Percentiles rank a stretch among this genome's conserved stretches.
These are phyloP conservation scores for Parazoanthus darwini DNA, from an alignment of 92 coral and sea anemone species.

Conservation along the genomic window DNA sequence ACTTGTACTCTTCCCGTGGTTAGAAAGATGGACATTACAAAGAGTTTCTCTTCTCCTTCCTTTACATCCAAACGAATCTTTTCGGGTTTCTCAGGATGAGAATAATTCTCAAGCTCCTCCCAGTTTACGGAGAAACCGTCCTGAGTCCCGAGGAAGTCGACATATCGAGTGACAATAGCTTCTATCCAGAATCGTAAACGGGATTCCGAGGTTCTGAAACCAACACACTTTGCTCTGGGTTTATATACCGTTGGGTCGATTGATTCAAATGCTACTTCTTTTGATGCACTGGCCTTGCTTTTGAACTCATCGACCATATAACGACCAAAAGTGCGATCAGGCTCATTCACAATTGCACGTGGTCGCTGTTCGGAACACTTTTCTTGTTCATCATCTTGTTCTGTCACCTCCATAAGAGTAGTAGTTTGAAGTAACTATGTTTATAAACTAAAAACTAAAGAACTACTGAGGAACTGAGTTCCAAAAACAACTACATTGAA, in stretches of 20 bases:
- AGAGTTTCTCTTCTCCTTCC: constrained; percentile 29
- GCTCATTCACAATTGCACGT: neutral
- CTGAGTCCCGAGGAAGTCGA: neutral
- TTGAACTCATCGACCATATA: neutral
- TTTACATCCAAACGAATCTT: neutral
- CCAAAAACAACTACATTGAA: neutral
- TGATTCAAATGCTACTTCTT: neutral
- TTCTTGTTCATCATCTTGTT: neutral
- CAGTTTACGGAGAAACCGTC: neutral
- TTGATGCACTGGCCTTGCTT: neutral
- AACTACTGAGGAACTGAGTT: neutral
- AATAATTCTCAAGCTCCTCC: neutral
- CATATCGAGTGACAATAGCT: neutral
- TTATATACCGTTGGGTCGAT: neutral
- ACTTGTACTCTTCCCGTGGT: constrained; percentile 18
- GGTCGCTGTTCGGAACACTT: neutral
- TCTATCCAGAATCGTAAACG: neutral
- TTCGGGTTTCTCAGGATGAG: constrained; percentile 17
- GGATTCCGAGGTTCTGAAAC: neutral
- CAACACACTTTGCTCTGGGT: neutral
- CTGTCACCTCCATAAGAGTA: neutral
- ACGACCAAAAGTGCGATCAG: neutral
- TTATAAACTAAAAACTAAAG: neutral
- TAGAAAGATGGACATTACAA: constrained; percentile 39
- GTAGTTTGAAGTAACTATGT: neutral